phyloP scores from a whole-genome alignment of 2,113 vertebrate species.

The Megaptera novaeangliae region DNA sequence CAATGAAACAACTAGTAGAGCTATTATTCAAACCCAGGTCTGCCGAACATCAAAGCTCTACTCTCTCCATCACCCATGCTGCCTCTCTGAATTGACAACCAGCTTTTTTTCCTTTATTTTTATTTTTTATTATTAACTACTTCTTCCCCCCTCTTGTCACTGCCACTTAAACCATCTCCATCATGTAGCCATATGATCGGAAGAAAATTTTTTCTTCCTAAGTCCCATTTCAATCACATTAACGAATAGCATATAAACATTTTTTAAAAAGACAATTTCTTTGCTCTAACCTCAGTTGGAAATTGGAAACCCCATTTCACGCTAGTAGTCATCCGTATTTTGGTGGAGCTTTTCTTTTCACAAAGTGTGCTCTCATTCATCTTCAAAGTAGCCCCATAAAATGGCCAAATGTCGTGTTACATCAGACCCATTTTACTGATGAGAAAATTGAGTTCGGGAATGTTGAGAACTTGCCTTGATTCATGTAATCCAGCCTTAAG shows the following conservation, averaged over 20 bases:
- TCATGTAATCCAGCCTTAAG: not conserved
- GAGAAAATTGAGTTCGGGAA: not conserved
- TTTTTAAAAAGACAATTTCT: not conserved
- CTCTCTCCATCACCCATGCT: rapidly evolving
- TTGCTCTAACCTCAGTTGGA: not conserved
- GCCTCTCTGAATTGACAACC: not conserved
- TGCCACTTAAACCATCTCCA: not conserved
- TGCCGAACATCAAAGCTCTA: not conserved
- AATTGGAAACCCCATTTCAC: not conserved
- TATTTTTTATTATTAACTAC: not conserved
- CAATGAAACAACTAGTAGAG: not conserved
- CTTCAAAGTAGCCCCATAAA: not conserved
- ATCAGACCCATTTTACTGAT: not conserved
- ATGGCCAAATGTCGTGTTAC: not conserved
- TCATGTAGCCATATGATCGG: not conserved
- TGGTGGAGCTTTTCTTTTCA: not conserved
- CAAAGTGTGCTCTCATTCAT: not conserved
- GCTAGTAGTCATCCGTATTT: not conserved
- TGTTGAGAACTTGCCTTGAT: not conserved
- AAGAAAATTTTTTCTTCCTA: not conserved
- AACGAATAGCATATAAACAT: not conserved
- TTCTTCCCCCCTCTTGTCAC: not conserved
- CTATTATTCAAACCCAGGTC: not conserved
- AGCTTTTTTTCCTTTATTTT: not conserved
- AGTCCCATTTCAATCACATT: not conserved